Conservation (phyloP, 1,140 invertebrate species). For the Drosophila arawakana region DNA sequence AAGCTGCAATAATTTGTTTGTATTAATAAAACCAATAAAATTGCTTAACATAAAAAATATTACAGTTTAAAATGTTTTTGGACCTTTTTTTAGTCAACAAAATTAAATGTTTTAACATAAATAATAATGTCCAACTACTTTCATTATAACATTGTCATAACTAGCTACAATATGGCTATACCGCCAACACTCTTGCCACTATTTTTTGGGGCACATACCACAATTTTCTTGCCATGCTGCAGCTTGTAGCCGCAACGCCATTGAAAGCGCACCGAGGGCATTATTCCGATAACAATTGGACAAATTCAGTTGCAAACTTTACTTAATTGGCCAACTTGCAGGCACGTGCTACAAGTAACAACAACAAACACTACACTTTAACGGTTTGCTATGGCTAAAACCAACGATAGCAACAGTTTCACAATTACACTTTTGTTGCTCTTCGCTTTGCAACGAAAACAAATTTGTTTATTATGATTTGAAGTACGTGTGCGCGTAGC, state of each 20-base stretch:
- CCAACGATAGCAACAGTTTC: conserved; percentile 34
- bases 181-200: neutral
- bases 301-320: neutral
- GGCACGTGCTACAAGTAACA: conserved; percentile 34
- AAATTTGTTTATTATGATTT: conserved; percentile 72
- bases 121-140: too few species aligned
- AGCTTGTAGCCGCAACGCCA: conserved; percentile 62
- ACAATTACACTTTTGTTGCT: conserved; percentile 14
- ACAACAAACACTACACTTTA: neutral
- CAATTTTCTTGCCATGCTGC: conserved; percentile 60
- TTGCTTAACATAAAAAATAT: too few species aligned
- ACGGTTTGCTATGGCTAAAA: conserved; percentile 29
- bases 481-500: conserved; percentile 66
- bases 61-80: too few species aligned
- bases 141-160: too few species aligned
- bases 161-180: too few species aligned
- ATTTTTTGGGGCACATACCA: conserved; percentile 46
- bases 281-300: conserved; percentile 22
- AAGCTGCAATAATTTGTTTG: too few species aligned
- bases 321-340: neutral
- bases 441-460: conserved; percentile 29
- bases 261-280: conserved; percentile 70
- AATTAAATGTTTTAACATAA: too few species aligned
- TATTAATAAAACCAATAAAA: too few species aligned
- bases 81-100: too few species aligned